Evolutionary conservation across 2,888 invertebrate species (phyloP).

Genomic region (Graphium colonna): DNA sequence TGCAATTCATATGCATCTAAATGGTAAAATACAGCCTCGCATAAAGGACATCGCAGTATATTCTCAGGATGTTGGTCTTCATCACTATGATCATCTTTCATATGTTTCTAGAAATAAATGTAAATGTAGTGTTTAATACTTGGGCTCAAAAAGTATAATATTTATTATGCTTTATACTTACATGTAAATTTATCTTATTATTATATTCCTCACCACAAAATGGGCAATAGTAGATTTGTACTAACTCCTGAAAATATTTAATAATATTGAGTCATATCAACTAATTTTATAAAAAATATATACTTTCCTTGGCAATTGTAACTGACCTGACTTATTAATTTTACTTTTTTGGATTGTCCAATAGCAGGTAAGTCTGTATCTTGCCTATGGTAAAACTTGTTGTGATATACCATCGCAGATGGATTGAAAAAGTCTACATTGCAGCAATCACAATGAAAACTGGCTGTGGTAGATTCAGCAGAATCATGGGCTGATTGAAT

Average conservation of each 20-base stretch:
- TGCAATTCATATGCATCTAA: slow-evolving; percentile 83
- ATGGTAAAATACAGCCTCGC: slow-evolving; percentile 83
- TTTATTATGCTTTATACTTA: slow-evolving; percentile 42
- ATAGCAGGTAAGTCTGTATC: slow-evolving; percentile 57
- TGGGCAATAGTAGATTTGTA: slow-evolving; percentile 63
- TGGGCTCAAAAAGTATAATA: neutral
- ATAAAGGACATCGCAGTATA: slow-evolving; percentile 81
- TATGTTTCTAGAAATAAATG: slow-evolving; percentile 68
- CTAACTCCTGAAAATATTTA: slow-evolving; percentile 53
- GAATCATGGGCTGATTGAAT: slow-evolving; percentile 64
- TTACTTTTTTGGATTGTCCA: slow-evolving; percentile 67
- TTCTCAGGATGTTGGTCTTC: slow-evolving; percentile 78
- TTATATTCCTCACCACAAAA: slow-evolving; percentile 85
- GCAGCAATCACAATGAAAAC: slow-evolving; percentile 76
- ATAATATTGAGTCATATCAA: neutral
- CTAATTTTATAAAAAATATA: too few relatives aligned
- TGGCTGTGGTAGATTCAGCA: slow-evolving; percentile 33
- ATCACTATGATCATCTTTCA: slow-evolving; percentile 72
- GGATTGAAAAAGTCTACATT: slow-evolving; percentile 76
- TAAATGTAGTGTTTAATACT: neutral
- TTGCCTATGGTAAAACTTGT: slow-evolving; percentile 69
- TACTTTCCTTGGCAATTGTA: neutral
- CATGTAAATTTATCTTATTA: slow-evolving; percentile 83
- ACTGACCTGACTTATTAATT: slow-evolving; percentile 53
- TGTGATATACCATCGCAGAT: slow-evolving; percentile 81